phyloP scores from a whole-genome alignment of 2,888 invertebrate genomes.

The Sesia bembeciformis region DNA sequence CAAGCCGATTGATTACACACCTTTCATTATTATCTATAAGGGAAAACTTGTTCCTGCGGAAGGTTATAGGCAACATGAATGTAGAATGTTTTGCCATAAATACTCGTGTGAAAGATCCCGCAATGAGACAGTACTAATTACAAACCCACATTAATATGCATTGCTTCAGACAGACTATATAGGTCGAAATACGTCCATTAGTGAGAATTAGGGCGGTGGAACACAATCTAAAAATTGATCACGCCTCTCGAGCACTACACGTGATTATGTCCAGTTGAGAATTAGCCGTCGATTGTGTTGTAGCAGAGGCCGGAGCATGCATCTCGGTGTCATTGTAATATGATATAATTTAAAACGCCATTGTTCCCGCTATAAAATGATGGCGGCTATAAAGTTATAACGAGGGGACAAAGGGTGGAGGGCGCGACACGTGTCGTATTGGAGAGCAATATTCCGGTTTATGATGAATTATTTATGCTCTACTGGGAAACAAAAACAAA shows the following conservation, averaged over 20 bases:
- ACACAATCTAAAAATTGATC: slow-evolving; percentile 36
- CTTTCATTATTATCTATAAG: too few species aligned
- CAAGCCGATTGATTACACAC: too few species aligned
- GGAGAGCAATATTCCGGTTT: neutral
- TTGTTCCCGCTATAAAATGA: slow-evolving; percentile 32
- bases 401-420: slow-evolving; percentile 54
- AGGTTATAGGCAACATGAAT: too few species aligned
- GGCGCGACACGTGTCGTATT: slow-evolving; percentile 46
- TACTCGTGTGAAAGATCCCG: too few species aligned
- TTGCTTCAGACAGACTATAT: too few species aligned
- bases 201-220: slow-evolving; percentile 46
- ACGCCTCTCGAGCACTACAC: slow-evolving; percentile 19
- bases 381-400: slow-evolving; percentile 42
- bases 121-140: too few species aligned
- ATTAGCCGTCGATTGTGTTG: slow-evolving; percentile 43
- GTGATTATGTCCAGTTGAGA: slow-evolving; percentile 25
- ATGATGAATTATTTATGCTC: neutral
- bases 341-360: slow-evolving; percentile 64
- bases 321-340: slow-evolving; percentile 26
- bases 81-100: too few species aligned
- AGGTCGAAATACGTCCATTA: slow-evolving; percentile 26
- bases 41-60: too few species aligned
- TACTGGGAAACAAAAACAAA: too few species aligned
- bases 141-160: too few species aligned
- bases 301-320: neutral